Evolutionary conservation across 2,113 vertebrate genomes (phyloP), one percentile per base, ranked within the genome.

Genomic region (Salminus brasiliensis): DNA sequence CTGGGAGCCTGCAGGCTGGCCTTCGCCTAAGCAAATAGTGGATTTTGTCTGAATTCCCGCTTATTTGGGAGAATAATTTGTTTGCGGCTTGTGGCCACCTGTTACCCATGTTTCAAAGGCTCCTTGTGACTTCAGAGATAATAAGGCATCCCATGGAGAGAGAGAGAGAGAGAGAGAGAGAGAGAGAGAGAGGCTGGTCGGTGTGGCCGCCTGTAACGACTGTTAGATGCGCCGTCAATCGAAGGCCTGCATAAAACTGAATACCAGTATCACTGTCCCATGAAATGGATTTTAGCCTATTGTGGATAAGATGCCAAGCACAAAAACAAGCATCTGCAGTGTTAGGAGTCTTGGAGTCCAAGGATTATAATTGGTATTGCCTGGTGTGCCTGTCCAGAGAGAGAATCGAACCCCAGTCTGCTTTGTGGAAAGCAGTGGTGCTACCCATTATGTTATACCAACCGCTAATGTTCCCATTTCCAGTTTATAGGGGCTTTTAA

Each of bases 31-130:
- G 67, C 41, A 62, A 74, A 75, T 30, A 71, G 34, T 27, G 16
- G 23, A 76, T 72, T 72, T 53, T 67, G 16, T 36, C 13, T 18
- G 21, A 52, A 32, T 49, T 55, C 55, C 10, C 23, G 47, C 39
- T 69, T 23, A 52, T 52, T 34, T 21, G 29, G 1, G 18, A 25
- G 65, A 67, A 72, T 76, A 52, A 80, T 68, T 76, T 73, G 72
- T 76, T 66, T 75, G 66, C 49, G 43, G 47, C 41, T 70, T 59
- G 36, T 11, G 59, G 77, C 74, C 77, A 80, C 72, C 77, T 83
- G 76, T 75, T 79, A 70, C 25, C 75, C 72, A 57, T 69, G 49
- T 72, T 80, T 80, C 60, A 72, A 76, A 72, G 73, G 57, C 30
- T 71, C 16, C 62, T 63, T 55, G 59, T 43, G 57, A 63, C 55